phyloP scores from a whole-genome alignment of 2,797 vertebrate species.

The Leptoclinus maculatus region DNA sequence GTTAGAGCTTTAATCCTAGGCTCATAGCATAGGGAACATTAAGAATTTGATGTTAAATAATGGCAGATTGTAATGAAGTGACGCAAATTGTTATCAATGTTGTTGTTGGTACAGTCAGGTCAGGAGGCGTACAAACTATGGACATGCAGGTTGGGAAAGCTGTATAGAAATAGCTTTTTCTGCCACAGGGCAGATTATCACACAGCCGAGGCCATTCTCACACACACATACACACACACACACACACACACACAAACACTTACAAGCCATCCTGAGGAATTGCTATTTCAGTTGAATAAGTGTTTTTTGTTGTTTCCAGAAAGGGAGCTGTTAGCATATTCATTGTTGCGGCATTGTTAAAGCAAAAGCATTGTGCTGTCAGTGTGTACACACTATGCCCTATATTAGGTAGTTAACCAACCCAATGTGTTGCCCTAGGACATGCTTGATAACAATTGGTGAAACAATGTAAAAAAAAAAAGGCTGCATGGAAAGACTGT shows the following conservation, averaged over 20 bases:
- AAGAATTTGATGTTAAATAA: constrained; percentile 76
- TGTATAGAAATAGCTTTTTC: constrained; percentile 50
- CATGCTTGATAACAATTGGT: constrained; percentile 60
- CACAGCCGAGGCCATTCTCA: constrained; percentile 22
- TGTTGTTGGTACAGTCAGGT: constrained; percentile 52
- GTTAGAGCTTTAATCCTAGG: constrained; percentile 73
- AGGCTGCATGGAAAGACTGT: constrained; percentile 33
- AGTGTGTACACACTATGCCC: constrained; percentile 20
- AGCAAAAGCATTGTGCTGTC: constrained; percentile 51
- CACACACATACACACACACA: not conserved
- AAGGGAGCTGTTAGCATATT: constrained; percentile 58
- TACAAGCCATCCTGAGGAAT: constrained; percentile 33
- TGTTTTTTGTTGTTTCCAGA: constrained; percentile 57
- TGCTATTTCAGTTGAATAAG: constrained; percentile 53
- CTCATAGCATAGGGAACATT: constrained; percentile 63
- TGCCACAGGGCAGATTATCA: constrained; percentile 50
- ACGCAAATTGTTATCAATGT: constrained; percentile 80
- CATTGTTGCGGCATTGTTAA: constrained; percentile 58
- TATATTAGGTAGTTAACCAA: constrained; percentile 57
- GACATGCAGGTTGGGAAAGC: constrained; percentile 38
- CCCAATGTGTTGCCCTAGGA: constrained; percentile 55
- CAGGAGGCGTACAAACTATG: constrained; percentile 46
- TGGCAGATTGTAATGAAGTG: constrained; percentile 76
- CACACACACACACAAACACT: constrained; percentile 10
- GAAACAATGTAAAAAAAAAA: constrained; percentile 46